Evolutionary conservation across 2,113 vertebrate genomes (phyloP).

Genomic region (Gallinago paraguaiae): DNA sequence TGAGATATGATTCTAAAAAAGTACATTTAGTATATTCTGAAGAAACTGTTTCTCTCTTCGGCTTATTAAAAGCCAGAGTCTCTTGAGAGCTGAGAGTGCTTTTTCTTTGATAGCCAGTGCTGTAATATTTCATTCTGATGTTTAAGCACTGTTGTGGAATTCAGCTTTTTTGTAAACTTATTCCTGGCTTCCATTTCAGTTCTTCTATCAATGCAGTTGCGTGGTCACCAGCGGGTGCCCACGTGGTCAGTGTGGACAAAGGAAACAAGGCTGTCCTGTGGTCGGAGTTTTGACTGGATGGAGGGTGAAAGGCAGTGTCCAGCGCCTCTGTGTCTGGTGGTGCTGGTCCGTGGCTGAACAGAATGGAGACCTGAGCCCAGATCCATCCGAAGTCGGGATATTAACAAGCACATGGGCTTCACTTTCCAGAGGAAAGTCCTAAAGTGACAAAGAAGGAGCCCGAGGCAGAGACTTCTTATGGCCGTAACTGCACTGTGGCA

Average conservation of each 20-base stretch:
- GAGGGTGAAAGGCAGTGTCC: background rate
- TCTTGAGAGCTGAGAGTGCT: background rate
- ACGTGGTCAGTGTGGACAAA: constrained; percentile 93
- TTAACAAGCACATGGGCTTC: background rate
- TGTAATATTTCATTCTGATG: background rate
- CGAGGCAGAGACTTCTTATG: background rate
- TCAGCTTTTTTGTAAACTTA: background rate
- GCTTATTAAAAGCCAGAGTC: background rate
- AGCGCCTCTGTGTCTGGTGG: background rate
- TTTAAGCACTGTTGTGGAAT: background rate
- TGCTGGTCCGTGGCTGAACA: background rate
- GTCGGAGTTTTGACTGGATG: constrained; percentile 84
- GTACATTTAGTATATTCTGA: background rate
- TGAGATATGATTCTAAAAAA: background rate
- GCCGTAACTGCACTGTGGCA: background rate
- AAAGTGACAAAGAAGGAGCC: constrained; percentile 11
- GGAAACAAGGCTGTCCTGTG: constrained; percentile 91
- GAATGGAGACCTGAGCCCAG: background rate
- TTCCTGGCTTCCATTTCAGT: constrained; percentile 72
- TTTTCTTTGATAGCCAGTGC: background rate
- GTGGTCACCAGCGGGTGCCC: constrained; percentile 89
- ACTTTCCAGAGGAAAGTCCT: constrained; percentile 16
- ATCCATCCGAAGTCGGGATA: background rate
- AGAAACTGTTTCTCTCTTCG: background rate
- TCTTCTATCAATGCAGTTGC: constrained; percentile 91